Conservation (phyloP, 2,888 invertebrate species). For the Caenorhabditis virilis region DNA sequence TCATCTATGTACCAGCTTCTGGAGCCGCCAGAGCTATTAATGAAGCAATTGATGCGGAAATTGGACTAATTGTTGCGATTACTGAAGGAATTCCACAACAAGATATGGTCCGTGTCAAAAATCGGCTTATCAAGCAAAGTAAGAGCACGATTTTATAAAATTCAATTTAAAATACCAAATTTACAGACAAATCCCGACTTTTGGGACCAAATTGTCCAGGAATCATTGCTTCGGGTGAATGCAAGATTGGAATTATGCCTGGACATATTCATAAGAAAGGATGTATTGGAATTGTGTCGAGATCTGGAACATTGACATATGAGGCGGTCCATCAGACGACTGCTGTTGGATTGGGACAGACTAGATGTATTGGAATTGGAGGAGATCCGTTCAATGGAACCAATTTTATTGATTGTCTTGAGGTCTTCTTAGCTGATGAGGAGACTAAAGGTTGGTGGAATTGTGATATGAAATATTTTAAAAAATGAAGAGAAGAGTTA, state of each 20-base stretch:
- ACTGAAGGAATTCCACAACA: constrained; percentile 81
- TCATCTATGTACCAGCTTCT: constrained; percentile 95
- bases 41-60: constrained; percentile 70
- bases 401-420: constrained; percentile 86
- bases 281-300: constrained; percentile 81
- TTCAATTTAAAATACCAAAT: background rate
- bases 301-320: constrained; percentile 96
- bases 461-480: background rate
- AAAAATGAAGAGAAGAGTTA: too few species aligned
- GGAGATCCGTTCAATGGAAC: constrained; percentile 99
- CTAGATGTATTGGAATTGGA: constrained; percentile 89
- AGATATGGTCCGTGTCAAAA: constrained; percentile 83
- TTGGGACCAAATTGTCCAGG: constrained; percentile 99
- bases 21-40: constrained; percentile 81
- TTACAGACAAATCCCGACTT: constrained; percentile 79
- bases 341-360: constrained; percentile 73
- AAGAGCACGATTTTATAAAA: background rate
- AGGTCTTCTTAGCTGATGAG: constrained; percentile 75
- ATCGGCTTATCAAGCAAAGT: constrained; percentile 45
- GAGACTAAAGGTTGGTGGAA: constrained; percentile 77
- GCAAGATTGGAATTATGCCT: constrained; percentile 99
- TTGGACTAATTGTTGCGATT: constrained; percentile 87
- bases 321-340: constrained; percentile 99
- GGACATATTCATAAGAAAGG: constrained; percentile 91
- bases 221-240: constrained; percentile 84